Conservation (phyloP, 2,113 vertebrate genomes). For the Dasypus novemcinctus region DNA sequence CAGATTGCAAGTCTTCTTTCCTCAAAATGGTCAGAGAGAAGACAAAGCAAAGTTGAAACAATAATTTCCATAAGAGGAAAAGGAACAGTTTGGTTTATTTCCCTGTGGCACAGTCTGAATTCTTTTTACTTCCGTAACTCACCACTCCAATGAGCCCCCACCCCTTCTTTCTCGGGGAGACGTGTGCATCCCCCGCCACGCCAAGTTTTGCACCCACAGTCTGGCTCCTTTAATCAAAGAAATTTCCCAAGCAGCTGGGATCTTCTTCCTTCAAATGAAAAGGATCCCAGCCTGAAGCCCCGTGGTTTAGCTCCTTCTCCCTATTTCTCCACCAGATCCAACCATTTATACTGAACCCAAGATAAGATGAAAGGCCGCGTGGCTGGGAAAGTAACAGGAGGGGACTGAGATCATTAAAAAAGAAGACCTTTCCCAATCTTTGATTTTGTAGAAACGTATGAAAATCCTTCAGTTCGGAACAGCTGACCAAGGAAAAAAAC, state of each 20-base stretch:
- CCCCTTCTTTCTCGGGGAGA: not conserved
- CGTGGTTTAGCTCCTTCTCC: not conserved
- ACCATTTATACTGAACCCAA: fast-evolving
- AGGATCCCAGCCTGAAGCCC: not conserved
- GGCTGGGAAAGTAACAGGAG: not conserved
- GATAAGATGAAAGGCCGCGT: not conserved
- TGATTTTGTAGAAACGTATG: slow-evolving; percentile 25
- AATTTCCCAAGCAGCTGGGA: not conserved
- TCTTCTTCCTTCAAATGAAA: slow-evolving; percentile 29
- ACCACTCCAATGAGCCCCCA: not conserved
- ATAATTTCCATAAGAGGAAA: slow-evolving; percentile 68
- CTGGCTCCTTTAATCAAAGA: slow-evolving; percentile 12
- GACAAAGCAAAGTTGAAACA: slow-evolving; percentile 64
- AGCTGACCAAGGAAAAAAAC: not conserved
- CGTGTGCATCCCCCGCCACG: not conserved
- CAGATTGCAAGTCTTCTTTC: slow-evolving; percentile 60
- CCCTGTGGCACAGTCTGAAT: not conserved
- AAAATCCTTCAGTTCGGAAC: not conserved
- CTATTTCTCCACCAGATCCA: not conserved
- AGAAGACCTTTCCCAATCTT: slow-evolving; percentile 28
- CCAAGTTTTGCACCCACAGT: not conserved
- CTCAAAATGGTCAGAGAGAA: slow-evolving; percentile 56
- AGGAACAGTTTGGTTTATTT: slow-evolving; percentile 15
- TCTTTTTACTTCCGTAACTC: not conserved
- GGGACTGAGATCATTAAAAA: slow-evolving; percentile 12